Conservation (phyloP, 2,113 vertebrate genomes). For the Xyrauchen texanus region DNA sequence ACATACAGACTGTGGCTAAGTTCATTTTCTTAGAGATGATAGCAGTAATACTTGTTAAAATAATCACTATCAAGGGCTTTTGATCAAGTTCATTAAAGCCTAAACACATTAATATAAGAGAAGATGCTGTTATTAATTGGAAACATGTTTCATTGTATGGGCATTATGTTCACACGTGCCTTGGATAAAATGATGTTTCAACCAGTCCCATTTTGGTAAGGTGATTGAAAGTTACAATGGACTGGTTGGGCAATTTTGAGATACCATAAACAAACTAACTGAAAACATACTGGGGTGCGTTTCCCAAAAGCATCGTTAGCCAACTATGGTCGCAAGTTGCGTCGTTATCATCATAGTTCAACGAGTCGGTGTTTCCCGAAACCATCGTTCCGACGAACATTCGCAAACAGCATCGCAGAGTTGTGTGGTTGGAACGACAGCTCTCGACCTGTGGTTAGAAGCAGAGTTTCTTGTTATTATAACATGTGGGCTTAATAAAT, state of each 20-base stretch:
- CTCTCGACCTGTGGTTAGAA: too few species aligned
- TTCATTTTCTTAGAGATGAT: slow-evolving; percentile 4
- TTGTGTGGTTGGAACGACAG: too few species aligned
- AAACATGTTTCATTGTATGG: slow-evolving; percentile 10
- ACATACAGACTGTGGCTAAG: background rate
- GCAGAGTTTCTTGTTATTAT: too few species aligned
- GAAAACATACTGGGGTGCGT: slow-evolving; percentile 28
- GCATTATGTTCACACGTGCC: background rate
- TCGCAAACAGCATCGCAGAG: too few species aligned
- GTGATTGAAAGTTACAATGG: slow-evolving; percentile 12
- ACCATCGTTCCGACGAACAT: too few species aligned
- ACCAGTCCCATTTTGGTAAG: slow-evolving; percentile 1
- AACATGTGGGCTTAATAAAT: too few species aligned
- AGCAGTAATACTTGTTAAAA: slow-evolving; percentile 5
- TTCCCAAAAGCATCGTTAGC: too few species aligned
- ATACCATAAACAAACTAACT: slow-evolving; percentile 19
- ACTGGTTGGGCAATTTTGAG: slow-evolving; percentile 8
- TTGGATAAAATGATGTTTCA: background rate
- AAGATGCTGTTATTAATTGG: slow-evolving; percentile 13
- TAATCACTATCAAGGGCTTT: slow-evolving; percentile 21
- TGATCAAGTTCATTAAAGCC: slow-evolving; percentile 13
- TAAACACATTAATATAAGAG: slow-evolving; percentile 16
- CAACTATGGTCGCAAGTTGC: too few species aligned
- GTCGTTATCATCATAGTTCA: too few species aligned
- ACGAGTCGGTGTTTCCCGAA: too few species aligned